phyloP scores from a whole-genome alignment of 1,140 invertebrate species.

The Drosophila subobscura region DNA sequence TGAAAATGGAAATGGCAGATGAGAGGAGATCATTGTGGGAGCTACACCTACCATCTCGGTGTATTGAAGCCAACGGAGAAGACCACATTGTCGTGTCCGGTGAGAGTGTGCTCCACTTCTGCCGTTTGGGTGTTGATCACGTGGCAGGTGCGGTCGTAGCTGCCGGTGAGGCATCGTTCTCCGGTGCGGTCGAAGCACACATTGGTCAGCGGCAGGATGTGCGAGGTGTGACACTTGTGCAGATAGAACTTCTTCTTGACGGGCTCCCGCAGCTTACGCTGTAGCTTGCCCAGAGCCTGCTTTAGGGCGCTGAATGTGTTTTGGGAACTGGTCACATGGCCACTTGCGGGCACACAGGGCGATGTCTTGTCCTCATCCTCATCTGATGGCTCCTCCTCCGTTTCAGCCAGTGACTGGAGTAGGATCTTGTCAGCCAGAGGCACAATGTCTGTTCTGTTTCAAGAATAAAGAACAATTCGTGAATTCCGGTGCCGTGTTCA shows the following conservation, averaged over 20 bases:
- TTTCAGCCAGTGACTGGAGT: slow-evolving; percentile 49
- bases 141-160: slow-evolving; percentile 93
- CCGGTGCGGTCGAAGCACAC: slow-evolving; percentile 90
- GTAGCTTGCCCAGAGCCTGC: slow-evolving; percentile 84
- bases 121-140: slow-evolving; percentile 91
- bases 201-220: slow-evolving; percentile 91
- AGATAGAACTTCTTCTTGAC: slow-evolving; percentile 87
- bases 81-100: slow-evolving; percentile 92
- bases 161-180: slow-evolving; percentile 91
- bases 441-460: slow-evolving; percentile 57
- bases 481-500: no score
- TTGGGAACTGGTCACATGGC: slow-evolving; percentile 41
- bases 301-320: slow-evolving; percentile 75
- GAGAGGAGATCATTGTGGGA: neutral
- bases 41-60: slow-evolving; percentile 87
- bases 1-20: neutral
- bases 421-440: slow-evolving; percentile 56
- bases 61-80: slow-evolving; percentile 91
- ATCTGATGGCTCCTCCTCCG: slow-evolving; percentile 11
- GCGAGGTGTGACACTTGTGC: slow-evolving; percentile 88
- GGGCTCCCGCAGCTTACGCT: slow-evolving; percentile 84
- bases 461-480: neutral
- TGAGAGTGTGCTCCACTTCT: slow-evolving; percentile 87
- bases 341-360: slow-evolving; percentile 19
- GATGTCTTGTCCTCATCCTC: neutral